Evolutionary conservation across 2,888 invertebrate genomes (phyloP), one percentile per base, ranked within the genome.

Genomic region (Protodeltote pygarga): DNA sequence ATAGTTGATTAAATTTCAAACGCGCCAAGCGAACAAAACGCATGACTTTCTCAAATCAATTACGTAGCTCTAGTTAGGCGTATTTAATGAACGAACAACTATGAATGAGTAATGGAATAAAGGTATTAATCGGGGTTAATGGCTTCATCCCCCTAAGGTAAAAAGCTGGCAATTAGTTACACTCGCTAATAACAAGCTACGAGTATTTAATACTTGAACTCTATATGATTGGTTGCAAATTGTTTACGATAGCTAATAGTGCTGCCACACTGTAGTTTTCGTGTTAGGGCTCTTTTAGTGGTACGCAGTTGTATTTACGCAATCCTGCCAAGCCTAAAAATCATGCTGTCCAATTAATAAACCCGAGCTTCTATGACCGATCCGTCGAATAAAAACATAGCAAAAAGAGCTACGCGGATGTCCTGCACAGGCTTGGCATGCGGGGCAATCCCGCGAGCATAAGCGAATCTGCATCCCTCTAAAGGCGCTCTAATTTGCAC

Each of bases 31-130:
- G 16, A 6, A 9, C n/a, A 6, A 10, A n/a, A 19, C 3, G 35
- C 8, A 32, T 27, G 27, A 32, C 27, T 20, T 34, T 11, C 13
- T 35, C 4, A 47, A 24, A 37, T 37, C 10, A 48, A 37, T 57
- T 24, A 20, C 11, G 21, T 28, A 19, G 19, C 14, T 35, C 14
- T 23, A 28, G 13, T 9, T 21, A 16, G 15, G 17, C n/a, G 34
- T 27, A 45, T 32, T 50, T 31, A 40, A 52, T 40, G 32, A 57
- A 37, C 28, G 35, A 21, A 42, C 11, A 13, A 15, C 20, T 35
- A 27, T 52, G 42, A 44, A 57, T 37, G 25, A 47, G 15, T 54
- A 46, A 48, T 60, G n/a, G 13, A 63, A 47, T 49, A 16, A 35
- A 34, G 41, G 13, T 24, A 38, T 45, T 50, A 11, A 55, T 45